A percentile compares a stretch with the other conserved stretches of the same genome.
Evolutionary conservation across 2,113 vertebrate species (phyloP).

Genomic region (Mustelus asterias): DNA sequence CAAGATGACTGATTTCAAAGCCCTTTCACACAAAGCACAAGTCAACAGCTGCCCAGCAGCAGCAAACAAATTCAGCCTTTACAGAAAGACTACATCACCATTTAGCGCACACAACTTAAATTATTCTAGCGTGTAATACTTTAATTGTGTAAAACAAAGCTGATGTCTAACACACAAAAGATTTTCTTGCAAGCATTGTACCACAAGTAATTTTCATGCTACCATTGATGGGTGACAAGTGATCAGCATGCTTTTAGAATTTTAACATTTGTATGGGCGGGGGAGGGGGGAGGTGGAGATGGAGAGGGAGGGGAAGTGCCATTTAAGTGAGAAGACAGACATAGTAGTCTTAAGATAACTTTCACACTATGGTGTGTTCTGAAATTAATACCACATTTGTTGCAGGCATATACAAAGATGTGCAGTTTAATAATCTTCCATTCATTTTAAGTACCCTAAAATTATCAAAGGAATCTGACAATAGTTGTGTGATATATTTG

Average conservation of each 20-base stretch:
- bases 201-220: constrained; percentile 76
- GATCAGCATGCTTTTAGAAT: constrained; percentile 72
- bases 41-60: constrained; percentile 74
- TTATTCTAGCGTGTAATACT: constrained; percentile 93
- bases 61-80: constrained; percentile 82
- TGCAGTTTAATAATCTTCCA: constrained; percentile 38
- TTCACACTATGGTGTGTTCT: background rate
- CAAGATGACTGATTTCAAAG: constrained; percentile 47
- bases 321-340: background rate
- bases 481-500: background rate
- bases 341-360: background rate
- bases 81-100: constrained; percentile 68
- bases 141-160: constrained; percentile 96
- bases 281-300: background rate
- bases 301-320: background rate
- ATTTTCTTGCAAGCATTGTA: constrained; percentile 73
- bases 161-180: constrained; percentile 81
- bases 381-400: constrained; percentile 27
- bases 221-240: constrained; percentile 71
- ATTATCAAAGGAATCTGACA: constrained; percentile 19
- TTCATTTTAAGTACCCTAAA: constrained; percentile 17
- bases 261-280: constrained; percentile 57
- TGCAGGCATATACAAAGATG: constrained; percentile 31
- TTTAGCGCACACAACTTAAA: constrained; percentile 81
- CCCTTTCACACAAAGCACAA: constrained; percentile 75